phyloP scores from a whole-genome alignment of 2,113 vertebrate species.

The Prunella himalayana region DNA sequence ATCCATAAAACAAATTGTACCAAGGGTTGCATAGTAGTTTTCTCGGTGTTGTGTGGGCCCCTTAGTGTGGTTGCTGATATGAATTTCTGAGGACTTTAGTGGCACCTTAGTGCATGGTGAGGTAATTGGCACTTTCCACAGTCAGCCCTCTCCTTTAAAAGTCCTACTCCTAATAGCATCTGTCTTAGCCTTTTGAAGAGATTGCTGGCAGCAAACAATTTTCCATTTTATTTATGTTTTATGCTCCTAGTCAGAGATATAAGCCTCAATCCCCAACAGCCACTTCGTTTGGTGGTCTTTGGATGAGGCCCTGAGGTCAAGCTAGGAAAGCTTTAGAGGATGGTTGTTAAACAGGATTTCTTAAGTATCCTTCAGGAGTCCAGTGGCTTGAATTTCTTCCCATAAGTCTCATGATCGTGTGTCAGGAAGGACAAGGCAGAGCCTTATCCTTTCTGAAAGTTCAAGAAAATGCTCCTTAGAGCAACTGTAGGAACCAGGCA shows the following conservation, averaged over 20 bases:
- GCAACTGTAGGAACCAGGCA: neutral
- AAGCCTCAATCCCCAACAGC: neutral
- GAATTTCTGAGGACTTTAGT: neutral
- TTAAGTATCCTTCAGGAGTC: neutral
- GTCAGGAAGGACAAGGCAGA: neutral
- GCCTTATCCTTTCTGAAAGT: neutral
- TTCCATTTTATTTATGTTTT: neutral
- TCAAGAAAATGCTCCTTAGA: neutral
- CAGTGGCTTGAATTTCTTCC: neutral
- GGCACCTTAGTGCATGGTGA: neutral
- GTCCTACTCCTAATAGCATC: neutral
- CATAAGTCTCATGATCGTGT: neutral
- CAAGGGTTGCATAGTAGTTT: neutral
- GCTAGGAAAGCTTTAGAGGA: neutral
- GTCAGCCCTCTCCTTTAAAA: neutral
- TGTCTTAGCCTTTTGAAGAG: neutral
- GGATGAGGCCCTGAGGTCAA: neutral
- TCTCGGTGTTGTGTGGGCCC: neutral
- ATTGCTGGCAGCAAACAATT: neutral
- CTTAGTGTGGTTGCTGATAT: neutral
- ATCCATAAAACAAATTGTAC: neutral
- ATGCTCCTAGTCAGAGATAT: neutral
- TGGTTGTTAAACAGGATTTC: neutral
- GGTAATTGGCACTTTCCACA: neutral
- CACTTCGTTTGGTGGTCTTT: fast-evolving